These are phyloP conservation scores for Doris montereyensis DNA, from an alignment of 2,888 invertebrate genomes.

Conservation along the genomic window DNA sequence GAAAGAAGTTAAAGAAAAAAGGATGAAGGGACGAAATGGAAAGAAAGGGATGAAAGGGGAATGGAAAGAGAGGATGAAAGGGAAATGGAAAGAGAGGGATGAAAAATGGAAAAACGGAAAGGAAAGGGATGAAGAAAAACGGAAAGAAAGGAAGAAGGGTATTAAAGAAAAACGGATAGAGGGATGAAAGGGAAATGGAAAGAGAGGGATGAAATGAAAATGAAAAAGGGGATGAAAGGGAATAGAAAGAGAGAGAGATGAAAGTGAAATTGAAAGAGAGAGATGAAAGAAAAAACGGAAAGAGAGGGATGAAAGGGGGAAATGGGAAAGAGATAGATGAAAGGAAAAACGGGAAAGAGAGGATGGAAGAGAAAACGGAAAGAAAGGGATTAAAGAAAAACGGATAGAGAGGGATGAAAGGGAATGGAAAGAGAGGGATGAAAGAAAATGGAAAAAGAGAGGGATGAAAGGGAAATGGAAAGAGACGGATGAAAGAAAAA, in stretches of 20 bases:
- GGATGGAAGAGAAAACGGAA: slow-evolving; percentile 4
- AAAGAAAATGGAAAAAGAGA: neutral
- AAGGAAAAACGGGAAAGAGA: slow-evolving; percentile 15
- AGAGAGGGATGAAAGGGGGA: neutral
- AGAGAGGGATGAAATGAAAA: slow-evolving; percentile 15
- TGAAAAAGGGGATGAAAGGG: neutral
- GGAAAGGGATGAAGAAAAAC: no score
- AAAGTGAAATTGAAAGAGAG: neutral
- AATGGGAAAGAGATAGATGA: neutral
- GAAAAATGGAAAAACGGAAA: neutral
- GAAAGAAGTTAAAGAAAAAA: slow-evolving; percentile 82
- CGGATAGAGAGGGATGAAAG: neutral
- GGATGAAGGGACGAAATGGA: no score
- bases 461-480: neutral
- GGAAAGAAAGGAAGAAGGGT: no score
- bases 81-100: no score
- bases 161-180: no score
- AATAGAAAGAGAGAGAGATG: neutral
- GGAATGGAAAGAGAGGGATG: neutral
- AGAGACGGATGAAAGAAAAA: neutral
- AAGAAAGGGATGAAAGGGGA: no score
- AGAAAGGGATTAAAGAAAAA: slow-evolving; percentile 16
- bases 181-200: neutral
- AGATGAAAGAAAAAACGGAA: no score
- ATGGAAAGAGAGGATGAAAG: no score